Base-by-base conservation (phyloP, 92 coral and sea anemone genomes). In the Epizoanthus rinbou region DNA sequence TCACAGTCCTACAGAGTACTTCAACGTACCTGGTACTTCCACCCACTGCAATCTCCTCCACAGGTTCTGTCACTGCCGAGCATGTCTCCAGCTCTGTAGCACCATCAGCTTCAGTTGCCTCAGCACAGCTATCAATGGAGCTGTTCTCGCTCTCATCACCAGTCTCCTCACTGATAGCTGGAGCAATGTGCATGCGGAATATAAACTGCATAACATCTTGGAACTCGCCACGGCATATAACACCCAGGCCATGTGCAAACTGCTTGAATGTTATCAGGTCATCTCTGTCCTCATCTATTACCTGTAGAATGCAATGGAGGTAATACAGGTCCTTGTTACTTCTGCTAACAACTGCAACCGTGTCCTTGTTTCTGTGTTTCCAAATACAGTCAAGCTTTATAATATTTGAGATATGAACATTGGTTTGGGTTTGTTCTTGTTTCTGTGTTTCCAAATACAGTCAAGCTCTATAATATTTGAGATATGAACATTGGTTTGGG, bases 221-320 rank as follows among this genome's bases (percentile, higher is more conserved):
- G 15, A 95, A 82, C 56, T 97, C 98, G 2, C 99, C 99, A 47
- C 95, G 93, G 79, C 99, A 97, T 21, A 97, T 90, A 45, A 85
- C 70, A 10, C 99, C 99, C 69, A 97, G 83, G 23, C 93, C 86
- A 64, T 86, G 89, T 15, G 98, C 95, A 45, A 97, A 93, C 69
- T 93, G 95, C 23, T 95, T 95, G 87, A 97, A 97, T 52, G 89
- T 97, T 24, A 97, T 94, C 66, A 92, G 87, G 25, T 94, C 99
- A 21, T 90, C 95, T 73, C 88, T 89, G 69, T 93, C 98, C 31
- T 84, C 87, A 31, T 96, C 98, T n/a, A 97, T 97, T 65, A 97
- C 94, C 99, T 97, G 71, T 67, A 68, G 52, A 31, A 50, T 50
- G 54, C 16, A 50, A 50, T 9, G 54, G 54, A 50, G 16, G 14